Percentiles rank a stretch among this genome's conserved stretches.
These are phyloP conservation scores for Mesitornis unicolor DNA, from an alignment of 2,113 vertebrate genomes.

Conservation along the genomic window DNA sequence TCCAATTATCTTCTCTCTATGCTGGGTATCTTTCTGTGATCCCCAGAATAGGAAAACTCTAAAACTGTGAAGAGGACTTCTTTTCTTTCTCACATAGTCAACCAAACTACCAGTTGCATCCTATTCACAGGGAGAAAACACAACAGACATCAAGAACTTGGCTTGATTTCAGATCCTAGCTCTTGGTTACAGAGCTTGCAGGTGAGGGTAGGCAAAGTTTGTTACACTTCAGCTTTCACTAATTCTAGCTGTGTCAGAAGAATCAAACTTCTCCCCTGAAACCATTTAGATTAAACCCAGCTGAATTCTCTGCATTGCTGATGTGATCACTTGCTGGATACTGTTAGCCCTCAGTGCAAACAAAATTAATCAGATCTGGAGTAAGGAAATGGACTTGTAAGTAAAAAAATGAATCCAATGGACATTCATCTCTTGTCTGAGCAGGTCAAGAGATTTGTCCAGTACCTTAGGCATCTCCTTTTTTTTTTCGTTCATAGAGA, in stretches of 20 bases:
- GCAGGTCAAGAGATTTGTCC: slow-evolving; percentile 46
- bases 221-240: background rate
- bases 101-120: background rate
- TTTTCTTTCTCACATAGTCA: background rate
- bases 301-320: background rate
- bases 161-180: background rate
- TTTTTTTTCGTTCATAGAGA: slow-evolving; percentile 8
- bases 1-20: background rate
- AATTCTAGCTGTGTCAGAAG: background rate
- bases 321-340: background rate
- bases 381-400: slow-evolving; percentile 13
- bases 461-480: slow-evolving; percentile 36
- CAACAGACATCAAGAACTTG: background rate
- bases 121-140: background rate
- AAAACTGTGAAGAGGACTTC: background rate
- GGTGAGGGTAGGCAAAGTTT: background rate
- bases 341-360: background rate
- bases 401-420: background rate
- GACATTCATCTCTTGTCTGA: slow-evolving; percentile 39
- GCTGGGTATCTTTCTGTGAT: background rate
- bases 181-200: background rate
- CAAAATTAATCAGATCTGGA: slow-evolving; percentile 28
- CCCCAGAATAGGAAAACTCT: background rate
- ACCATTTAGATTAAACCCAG: background rate
- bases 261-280: background rate